phyloP scores from a whole-genome alignment of 1,140 invertebrate species.

The Chrysopa pallens region DNA sequence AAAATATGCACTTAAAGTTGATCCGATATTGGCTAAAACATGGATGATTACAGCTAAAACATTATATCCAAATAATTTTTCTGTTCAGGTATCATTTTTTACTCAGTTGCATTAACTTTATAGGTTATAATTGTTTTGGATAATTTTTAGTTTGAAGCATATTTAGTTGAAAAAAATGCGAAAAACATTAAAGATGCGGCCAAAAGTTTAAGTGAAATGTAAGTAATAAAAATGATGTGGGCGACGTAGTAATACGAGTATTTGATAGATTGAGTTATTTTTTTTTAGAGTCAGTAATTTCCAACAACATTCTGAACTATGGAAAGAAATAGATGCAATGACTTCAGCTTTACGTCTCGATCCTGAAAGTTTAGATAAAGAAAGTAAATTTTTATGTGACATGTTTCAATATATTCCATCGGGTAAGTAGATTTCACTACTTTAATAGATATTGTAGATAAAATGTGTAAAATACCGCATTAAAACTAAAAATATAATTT shows the following conservation, averaged over 20 bases:
- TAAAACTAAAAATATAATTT: background rate
- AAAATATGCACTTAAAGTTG: slow-evolving; percentile 44
- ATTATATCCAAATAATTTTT: slow-evolving; percentile 68
- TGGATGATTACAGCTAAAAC: slow-evolving; percentile 85
- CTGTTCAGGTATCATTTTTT: slow-evolving; percentile 43
- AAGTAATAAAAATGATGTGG: slow-evolving; percentile 9
- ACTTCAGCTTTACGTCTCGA: slow-evolving; percentile 49
- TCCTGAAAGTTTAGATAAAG: slow-evolving; percentile 28
- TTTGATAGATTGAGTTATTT: slow-evolving; percentile 4
- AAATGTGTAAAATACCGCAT: too few relatives aligned
- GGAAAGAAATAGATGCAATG: slow-evolving; percentile 63
- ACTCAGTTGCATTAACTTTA: slow-evolving; percentile 1
- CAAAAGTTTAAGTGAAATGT: slow-evolving; percentile 54
- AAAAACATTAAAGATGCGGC: slow-evolving; percentile 66
- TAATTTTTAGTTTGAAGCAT: slow-evolving; percentile 51
- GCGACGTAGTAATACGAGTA: background rate
- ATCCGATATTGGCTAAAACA: slow-evolving; percentile 64
- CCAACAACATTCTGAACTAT: slow-evolving; percentile 35
- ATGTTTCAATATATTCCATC: slow-evolving; percentile 24
- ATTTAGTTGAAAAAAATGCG: slow-evolving; percentile 58
- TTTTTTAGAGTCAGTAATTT: slow-evolving; percentile 16
- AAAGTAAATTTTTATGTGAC: slow-evolving; percentile 30
- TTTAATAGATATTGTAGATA: too few relatives aligned
- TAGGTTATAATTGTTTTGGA: slow-evolving; percentile 1
- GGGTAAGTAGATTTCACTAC: slow-evolving; percentile 3